Conservation (phyloP, 2,888 invertebrate genomes). For the Flexamia atlantica region DNA sequence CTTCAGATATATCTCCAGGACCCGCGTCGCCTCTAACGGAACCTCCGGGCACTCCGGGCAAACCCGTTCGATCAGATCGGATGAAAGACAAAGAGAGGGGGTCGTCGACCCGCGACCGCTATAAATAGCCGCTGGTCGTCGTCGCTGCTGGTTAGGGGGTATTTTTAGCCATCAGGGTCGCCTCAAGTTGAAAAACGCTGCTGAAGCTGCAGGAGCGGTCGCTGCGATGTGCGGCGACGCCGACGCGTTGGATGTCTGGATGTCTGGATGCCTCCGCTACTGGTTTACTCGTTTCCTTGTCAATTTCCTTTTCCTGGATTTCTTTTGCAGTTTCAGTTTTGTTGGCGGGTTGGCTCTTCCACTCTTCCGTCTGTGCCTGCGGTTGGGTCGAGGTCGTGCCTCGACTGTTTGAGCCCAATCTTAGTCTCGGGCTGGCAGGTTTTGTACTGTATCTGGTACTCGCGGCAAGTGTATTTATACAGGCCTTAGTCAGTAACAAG, state of each 20-base stretch:
- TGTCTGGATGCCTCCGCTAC: neutral
- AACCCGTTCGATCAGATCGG: slow-evolving; percentile 40
- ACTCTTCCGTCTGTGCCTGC: neutral
- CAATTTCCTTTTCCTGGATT: slow-evolving; percentile 19
- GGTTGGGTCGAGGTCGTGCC: too few relatives aligned
- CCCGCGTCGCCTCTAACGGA: slow-evolving; percentile 27
- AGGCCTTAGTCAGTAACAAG: too few relatives aligned
- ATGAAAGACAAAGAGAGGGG: slow-evolving; percentile 37
- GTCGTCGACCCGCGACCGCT: slow-evolving; percentile 24
- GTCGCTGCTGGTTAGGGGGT: slow-evolving; percentile 46
- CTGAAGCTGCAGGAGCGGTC: neutral
- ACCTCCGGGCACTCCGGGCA: neutral
- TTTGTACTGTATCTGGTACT: too few relatives aligned
- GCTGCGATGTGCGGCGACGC: neutral
- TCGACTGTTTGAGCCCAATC: too few relatives aligned
- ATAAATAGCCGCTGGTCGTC: slow-evolving; percentile 39
- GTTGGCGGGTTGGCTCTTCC: neutral
- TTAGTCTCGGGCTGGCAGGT: too few relatives aligned
- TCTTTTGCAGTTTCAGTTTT: neutral
- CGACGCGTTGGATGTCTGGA: neutral
- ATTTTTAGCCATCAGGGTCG: slow-evolving; percentile 51
- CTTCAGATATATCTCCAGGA: neutral
- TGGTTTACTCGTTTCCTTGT: neutral
- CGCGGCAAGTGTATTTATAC: too few relatives aligned
- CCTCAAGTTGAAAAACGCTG: slow-evolving; percentile 35